Conservation (phyloP, 2,113 vertebrate genomes). For the Platysteira castanea region DNA sequence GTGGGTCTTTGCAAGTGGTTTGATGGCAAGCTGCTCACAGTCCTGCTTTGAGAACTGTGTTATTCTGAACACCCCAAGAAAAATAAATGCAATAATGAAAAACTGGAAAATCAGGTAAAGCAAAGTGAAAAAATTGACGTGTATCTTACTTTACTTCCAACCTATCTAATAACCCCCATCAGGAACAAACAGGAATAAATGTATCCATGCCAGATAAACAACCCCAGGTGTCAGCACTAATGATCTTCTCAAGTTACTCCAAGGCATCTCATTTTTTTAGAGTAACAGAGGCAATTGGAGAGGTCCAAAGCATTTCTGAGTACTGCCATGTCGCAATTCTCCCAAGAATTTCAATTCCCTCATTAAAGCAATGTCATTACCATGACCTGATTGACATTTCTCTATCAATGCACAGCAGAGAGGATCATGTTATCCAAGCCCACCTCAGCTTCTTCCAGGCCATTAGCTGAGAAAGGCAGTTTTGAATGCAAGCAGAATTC, state of each 20-base stretch:
- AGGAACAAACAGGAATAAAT: not conserved
- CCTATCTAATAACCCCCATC: not conserved
- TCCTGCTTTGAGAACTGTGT: not conserved
- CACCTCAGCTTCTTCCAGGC: not conserved
- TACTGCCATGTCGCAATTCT: not conserved
- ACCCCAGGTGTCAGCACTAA: not conserved
- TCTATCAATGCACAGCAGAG: not conserved
- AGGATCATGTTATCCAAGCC: not conserved
- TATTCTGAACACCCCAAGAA: not conserved
- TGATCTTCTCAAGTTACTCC: not conserved
- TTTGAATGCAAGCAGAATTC: not conserved
- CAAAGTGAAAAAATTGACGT: not conserved
- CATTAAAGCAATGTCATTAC: conserved; percentile 18
- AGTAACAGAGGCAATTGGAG: not conserved
- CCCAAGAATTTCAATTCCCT: not conserved
- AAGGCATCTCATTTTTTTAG: not conserved
- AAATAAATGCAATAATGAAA: not conserved
- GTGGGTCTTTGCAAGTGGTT: not conserved
- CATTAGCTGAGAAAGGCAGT: not conserved
- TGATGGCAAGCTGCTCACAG: not conserved
- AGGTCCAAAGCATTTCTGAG: not conserved
- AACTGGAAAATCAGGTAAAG: not conserved
- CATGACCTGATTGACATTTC: conserved; percentile 6
- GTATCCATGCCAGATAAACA: not conserved
- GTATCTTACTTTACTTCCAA: not conserved